A percentile compares a stretch with the other conserved stretches of the same genome.
Conservation (phyloP, 2,797 vertebrate species). For the Clarias laeviceps region DNA sequence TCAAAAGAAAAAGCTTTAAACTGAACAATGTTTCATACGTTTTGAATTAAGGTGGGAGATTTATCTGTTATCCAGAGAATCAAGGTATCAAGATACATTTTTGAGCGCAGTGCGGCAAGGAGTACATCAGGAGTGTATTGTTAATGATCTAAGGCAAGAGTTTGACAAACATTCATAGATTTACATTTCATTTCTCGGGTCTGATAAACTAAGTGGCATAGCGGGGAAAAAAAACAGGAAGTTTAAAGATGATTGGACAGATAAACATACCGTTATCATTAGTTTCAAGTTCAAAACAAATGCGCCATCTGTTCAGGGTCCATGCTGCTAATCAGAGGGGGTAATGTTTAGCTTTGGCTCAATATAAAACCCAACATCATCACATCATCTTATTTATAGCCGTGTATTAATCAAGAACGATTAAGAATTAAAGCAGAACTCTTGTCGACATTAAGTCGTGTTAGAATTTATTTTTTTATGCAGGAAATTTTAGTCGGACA, state of each 20-base stretch:
- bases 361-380: not conserved
- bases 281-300: slow-evolving; percentile 5
- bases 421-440: not conserved
- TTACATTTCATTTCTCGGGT: not conserved
- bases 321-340: not conserved
- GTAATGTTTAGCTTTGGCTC: not conserved
- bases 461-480: not conserved
- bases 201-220: not conserved
- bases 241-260: not conserved
- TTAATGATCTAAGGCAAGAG: not conserved
- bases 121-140: no score
- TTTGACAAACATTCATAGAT: not conserved
- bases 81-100: no score
- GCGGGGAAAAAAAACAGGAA: no score
- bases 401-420: not conserved
- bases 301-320: not conserved
- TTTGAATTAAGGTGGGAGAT: no score
- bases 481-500: not conserved
- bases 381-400: not conserved
- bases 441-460: no score
- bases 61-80: no score
- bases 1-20: no score
- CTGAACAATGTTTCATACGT: no score
- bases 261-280: not conserved
- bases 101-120: no score